These are phyloP conservation scores for Leucozona laternaria DNA, from an alignment of 2,888 invertebrate genomes.

Conservation along the genomic window DNA sequence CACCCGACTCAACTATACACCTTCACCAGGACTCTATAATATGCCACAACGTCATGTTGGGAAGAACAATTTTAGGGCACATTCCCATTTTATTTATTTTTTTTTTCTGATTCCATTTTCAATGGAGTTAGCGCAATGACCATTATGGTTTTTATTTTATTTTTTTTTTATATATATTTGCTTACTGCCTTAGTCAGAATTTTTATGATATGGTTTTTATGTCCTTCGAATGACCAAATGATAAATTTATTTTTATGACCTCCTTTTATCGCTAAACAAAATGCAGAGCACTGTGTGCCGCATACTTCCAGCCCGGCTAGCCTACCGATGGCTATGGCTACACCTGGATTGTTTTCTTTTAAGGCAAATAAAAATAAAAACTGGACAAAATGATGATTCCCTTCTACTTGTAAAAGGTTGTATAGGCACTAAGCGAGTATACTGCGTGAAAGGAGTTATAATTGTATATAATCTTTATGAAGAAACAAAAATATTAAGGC, in stretches of 20 bases:
- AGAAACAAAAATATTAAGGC: conserved; percentile 22
- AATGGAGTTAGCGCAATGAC: conserved; percentile 68
- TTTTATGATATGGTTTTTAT: conserved; percentile 69
- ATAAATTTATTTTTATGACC: conserved; percentile 71
- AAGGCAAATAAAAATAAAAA: conserved; percentile 9
- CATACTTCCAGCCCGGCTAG: neutral
- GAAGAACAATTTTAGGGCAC: neutral
- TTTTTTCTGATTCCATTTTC: conserved; percentile 38
- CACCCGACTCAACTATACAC: conserved; percentile 4
- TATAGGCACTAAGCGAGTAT: neutral
- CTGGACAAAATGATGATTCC: neutral
- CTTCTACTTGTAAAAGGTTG: too few species aligned
- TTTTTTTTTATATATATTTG: conserved; percentile 20
- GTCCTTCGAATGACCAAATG: conserved; percentile 65
- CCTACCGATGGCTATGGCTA: neutral
- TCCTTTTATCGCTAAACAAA: conserved; percentile 55
- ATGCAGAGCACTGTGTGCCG: conserved; percentile 19
- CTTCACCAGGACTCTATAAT: neutral
- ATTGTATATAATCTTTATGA: conserved; percentile 46
- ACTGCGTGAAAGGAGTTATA: conserved; percentile 33
- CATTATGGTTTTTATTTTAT: conserved; percentile 53
- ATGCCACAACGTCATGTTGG: neutral
- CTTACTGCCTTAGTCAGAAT: conserved; percentile 60
- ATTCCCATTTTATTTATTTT: conserved; percentile 2
- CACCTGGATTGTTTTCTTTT: conserved; percentile 53